Evolutionary conservation across 2,797 vertebrate genomes (phyloP).

Genomic region (Gadopsis bispinosus): DNA sequence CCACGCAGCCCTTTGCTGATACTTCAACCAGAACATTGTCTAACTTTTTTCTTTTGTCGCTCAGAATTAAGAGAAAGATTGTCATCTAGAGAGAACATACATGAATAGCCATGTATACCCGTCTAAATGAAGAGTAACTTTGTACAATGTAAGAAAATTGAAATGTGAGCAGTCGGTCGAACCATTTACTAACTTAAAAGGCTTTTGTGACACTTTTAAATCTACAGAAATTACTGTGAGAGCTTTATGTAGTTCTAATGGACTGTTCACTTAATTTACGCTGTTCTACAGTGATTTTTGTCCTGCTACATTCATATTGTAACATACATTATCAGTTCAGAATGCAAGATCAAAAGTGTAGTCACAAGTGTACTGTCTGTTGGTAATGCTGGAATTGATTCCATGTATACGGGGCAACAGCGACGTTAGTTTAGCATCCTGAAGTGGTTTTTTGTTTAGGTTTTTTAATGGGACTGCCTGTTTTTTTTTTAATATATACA

Average conservation of each 20-base stretch:
- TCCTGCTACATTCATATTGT: constrained; percentile 63
- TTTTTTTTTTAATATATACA: constrained; percentile 67
- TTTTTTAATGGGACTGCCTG: constrained; percentile 66
- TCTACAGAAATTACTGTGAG: constrained; percentile 69
- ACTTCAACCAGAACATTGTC: constrained; percentile 21
- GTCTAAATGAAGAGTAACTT: constrained; percentile 22
- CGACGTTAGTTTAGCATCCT: constrained; percentile 47
- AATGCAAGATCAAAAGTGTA: constrained; percentile 75
- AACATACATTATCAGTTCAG: constrained; percentile 60
- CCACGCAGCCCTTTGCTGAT: constrained; percentile 19
- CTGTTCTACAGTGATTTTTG: constrained; percentile 63
- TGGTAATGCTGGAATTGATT: constrained; percentile 75
- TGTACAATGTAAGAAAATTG: constrained; percentile 24
- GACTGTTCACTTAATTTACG: constrained; percentile 69
- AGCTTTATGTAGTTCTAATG: constrained; percentile 61
- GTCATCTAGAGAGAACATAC: not conserved
- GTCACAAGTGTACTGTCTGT: constrained; percentile 72
- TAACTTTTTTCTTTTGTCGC: constrained; percentile 30
- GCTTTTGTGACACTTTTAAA: constrained; percentile 55
- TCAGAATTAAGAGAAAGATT: constrained; percentile 22
- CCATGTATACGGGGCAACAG: constrained; percentile 41
- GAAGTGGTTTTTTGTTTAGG: constrained; percentile 37
- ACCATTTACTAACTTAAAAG: constrained; percentile 29
- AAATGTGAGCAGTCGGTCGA: constrained; percentile 42
- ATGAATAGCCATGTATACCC: constrained; percentile 28